A percentile compares a stretch with the other conserved stretches of the same genome.
These are phyloP conservation scores for Exephanes ischioxanthus DNA, from an alignment of 2,888 invertebrate genomes.

Conservation along the genomic window DNA sequence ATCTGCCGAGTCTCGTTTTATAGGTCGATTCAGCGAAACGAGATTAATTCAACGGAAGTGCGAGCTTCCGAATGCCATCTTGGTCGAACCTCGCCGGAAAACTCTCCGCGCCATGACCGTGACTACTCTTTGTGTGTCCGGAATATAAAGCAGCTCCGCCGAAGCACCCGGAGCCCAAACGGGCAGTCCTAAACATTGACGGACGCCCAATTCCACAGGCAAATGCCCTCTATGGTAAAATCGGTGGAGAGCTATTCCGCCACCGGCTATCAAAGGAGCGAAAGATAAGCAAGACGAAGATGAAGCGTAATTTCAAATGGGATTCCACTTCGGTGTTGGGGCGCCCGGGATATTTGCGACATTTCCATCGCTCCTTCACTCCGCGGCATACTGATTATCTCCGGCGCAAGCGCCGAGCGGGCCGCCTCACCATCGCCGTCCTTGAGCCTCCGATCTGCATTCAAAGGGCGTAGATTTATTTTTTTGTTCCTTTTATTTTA, in stretches of 20 bases:
- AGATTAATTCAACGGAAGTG: conserved; percentile 19
- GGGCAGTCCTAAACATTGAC: conserved; percentile 34
- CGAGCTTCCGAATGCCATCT: not conserved
- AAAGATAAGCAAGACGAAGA: no score
- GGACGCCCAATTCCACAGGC: not conserved
- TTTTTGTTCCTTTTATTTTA: not conserved
- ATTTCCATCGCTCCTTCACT: conserved; percentile 12
- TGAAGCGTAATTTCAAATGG: conserved; percentile 12
- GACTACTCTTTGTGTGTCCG: not conserved
- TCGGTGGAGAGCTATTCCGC: no score
- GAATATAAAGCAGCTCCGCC: conserved; percentile 22
- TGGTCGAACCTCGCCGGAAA: conserved; percentile 6
- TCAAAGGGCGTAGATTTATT: not conserved
- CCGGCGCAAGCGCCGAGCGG: not conserved
- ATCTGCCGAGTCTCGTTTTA: not conserved
- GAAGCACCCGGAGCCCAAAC: not conserved
- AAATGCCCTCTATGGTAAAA: no score
- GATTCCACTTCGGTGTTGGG: not conserved
- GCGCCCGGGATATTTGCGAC: conserved; percentile 21
- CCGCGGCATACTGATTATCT: conserved; percentile 32
- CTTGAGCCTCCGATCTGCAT: not conserved
- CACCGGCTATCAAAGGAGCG: no score
- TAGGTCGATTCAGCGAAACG: not conserved
- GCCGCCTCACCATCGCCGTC: not conserved
- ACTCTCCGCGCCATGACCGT: not conserved